A percentile compares a stretch with the other conserved stretches of the same genome.
phyloP scores from a whole-genome alignment of 2,888 invertebrate genomes.

The Netelia virgata region DNA sequence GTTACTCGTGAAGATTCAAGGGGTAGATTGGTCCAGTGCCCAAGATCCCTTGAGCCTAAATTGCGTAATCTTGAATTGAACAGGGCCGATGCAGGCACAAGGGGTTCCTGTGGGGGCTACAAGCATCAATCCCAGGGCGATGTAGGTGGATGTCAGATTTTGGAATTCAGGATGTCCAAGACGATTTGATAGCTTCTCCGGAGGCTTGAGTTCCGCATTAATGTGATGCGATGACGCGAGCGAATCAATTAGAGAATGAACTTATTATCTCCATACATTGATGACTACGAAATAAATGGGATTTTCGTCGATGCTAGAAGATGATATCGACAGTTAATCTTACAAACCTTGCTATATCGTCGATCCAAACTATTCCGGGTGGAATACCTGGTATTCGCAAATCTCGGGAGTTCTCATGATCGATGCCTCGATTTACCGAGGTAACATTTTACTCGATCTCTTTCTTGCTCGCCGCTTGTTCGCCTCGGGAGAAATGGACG shows the following conservation, averaged over 20 bases:
- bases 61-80: conserved; percentile 52
- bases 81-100: conserved; percentile 4
- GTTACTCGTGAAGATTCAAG: conserved; percentile 13
- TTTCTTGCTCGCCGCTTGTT: not conserved
- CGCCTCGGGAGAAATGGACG: conserved; percentile 26
- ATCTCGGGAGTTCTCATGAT: conserved; percentile 18
- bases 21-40: conserved; percentile 4
- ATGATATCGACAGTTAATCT: too few relatives aligned
- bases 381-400: conserved; percentile 26
- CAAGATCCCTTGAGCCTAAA: conserved; percentile 17
- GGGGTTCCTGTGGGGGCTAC: not conserved
- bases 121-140: not conserved
- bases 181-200: not conserved
- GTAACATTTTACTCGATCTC: conserved; percentile 50
- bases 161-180: not conserved
- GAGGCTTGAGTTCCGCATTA: too few relatives aligned
- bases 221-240: too few relatives aligned
- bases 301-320: too few relatives aligned
- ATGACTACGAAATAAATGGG: too few relatives aligned
- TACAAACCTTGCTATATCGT: too few relatives aligned
- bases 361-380: not conserved
- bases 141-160: not conserved
- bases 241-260: too few relatives aligned
- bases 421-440: conserved; percentile 25
- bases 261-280: too few relatives aligned